These are phyloP conservation scores for Tetheella fluctuosa DNA, from an alignment of 2,888 invertebrate species.

Conservation along the genomic window DNA sequence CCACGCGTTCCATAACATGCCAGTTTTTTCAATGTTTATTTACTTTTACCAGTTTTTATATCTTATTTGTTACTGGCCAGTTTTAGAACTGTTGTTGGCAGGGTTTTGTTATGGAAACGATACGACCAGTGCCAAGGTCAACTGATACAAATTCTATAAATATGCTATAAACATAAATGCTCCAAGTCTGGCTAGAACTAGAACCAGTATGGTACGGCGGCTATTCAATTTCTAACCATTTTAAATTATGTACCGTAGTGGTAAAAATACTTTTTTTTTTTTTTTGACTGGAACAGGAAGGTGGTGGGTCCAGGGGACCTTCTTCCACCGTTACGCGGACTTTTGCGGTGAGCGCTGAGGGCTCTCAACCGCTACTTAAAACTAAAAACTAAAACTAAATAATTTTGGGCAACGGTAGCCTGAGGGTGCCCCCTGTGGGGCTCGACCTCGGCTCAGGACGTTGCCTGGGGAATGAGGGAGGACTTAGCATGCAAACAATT, in stretches of 20 bases:
- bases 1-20: constrained; percentile 22
- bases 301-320: no score
- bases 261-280: background rate
- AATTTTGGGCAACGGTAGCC: no score
- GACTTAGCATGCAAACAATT: no score
- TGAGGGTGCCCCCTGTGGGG: no score
- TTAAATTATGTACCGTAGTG: background rate
- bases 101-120: constrained; percentile 23
- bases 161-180: background rate
- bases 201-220: background rate
- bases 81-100: constrained; percentile 32
- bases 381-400: no score
- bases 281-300: no score
- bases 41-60: constrained; percentile 30
- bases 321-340: no score
- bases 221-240: background rate
- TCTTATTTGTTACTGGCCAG: constrained; percentile 26
- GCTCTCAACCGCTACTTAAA: no score
- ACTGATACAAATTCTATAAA: background rate
- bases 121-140: constrained; percentile 20
- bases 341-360: no score
- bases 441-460: no score
- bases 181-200: no score
- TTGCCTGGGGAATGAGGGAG: no score
- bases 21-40: constrained; percentile 39